Base-by-base conservation (phyloP, 2,113 vertebrate genomes). In the Dipodomys spectabilis region DNA sequence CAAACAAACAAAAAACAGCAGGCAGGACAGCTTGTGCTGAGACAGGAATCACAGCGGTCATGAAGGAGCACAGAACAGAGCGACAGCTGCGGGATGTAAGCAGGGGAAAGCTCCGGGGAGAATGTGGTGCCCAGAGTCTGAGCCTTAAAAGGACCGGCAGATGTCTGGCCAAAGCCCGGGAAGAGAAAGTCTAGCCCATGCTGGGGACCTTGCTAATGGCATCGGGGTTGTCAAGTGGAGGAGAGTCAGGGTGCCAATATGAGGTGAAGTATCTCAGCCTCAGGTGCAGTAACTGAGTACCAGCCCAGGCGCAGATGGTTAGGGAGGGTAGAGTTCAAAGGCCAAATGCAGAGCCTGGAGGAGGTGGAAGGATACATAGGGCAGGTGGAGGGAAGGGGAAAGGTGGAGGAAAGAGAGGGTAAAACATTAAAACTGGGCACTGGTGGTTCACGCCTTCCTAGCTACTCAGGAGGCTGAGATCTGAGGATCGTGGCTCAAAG, bases 11-110 rank as follows among this genome's bases (percentile, higher is more conserved):
- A 49, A 49, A 9, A 49, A 49, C 49, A 49, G 49, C 27, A 23
- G 44, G 45, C 45, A 39, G 62, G 7, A 22, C 0, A 7, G 10
- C 2, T 0, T 4, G 57, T 2, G 35, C 23, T 19, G 3, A 10
- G 6, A n/a, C 2, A 22, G 67, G 53, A 27, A 32, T 71, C 65
- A 35, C 2, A 1, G 5, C 19, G 71, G 71, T 72, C 53, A 71
- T 18, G 25, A 0, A 18, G 62, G 77, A 32, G 12, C 25, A 23
- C 27, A 72, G 69, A 39, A 28, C 23, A 64, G 44, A 39, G 23
- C 12, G 44, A 15, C 53, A 20, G 19, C 11, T 11, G 32, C 60
- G 75, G 35, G 39, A 30, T 39, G 2, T 35, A 53, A 20, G 77
- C 57, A 22, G 82, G 20, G 60, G 16, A 27, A 19, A 6, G 3